phyloP scores from a whole-genome alignment of 2,113 vertebrate genomes.

The Heterotilapia buettikoferi region DNA sequence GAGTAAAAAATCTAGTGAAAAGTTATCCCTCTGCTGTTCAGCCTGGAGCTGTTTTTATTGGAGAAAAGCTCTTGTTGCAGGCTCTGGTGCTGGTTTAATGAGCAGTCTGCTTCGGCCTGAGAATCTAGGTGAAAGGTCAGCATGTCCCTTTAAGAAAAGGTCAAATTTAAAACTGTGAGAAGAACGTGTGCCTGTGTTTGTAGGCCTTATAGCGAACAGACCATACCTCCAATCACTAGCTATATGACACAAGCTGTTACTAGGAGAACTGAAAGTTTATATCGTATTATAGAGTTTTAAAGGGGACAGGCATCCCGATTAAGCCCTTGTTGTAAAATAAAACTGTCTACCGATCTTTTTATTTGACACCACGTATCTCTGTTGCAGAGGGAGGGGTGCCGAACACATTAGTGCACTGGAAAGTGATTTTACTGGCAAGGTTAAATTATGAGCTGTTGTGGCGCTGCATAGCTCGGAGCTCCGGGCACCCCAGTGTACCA shows the following conservation, averaged over 20 bases:
- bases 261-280: background rate
- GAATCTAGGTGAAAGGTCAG: conserved; percentile 36
- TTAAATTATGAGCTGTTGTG: conserved; percentile 15
- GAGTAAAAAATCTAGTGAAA: conserved; percentile 9
- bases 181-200: background rate
- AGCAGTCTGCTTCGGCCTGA: background rate
- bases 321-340: background rate
- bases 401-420: background rate
- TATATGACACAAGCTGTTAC: background rate
- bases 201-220: background rate
- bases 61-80: background rate
- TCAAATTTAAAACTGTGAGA: conserved; percentile 18
- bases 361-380: background rate
- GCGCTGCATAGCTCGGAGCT: background rate
- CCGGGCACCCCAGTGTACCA: background rate
- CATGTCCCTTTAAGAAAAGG: conserved; percentile 36
- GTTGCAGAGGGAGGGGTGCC: background rate
- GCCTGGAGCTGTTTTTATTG: conserved; percentile 41
- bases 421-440: conserved; percentile 10
- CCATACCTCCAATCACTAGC: background rate
- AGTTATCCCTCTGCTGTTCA: conserved; percentile 7
- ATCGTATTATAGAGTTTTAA: background rate
- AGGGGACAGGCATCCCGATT: background rate
- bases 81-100: conserved; percentile 33
- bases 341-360: background rate